Evolutionary conservation across 2,888 invertebrate species (phyloP).

Genomic region (Norana najaformis): DNA sequence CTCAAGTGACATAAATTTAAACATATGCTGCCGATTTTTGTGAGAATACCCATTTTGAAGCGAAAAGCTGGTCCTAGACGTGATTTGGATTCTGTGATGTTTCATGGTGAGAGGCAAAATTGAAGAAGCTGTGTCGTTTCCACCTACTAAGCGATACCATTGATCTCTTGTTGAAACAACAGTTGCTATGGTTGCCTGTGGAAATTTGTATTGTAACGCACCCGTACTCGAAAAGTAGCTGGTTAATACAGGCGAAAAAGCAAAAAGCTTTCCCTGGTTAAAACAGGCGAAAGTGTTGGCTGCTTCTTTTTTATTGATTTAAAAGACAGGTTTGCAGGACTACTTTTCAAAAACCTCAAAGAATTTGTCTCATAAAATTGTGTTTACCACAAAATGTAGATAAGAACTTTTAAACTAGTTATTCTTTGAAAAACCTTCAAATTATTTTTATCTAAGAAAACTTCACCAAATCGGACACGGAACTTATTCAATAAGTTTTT

Average conservation of each 20-base stretch:
- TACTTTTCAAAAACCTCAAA: neutral
- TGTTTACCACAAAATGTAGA: too few species aligned
- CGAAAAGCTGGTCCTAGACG: neutral
- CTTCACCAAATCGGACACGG: neutral
- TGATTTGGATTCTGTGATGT: neutral
- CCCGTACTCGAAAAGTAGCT: too few species aligned
- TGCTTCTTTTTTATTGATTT: neutral
- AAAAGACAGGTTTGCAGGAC: neutral
- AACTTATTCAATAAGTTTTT: neutral
- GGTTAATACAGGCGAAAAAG: too few species aligned
- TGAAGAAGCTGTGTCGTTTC: neutral
- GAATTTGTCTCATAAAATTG: too few species aligned
- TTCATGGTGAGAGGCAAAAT: neutral
- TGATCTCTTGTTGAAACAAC: neutral
- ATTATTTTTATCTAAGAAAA: neutral
- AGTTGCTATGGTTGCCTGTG: neutral
- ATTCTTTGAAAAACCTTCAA: neutral
- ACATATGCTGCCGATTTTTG: neutral
- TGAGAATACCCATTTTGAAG: neutral
- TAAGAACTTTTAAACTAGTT: too few species aligned
- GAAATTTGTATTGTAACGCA: neutral
- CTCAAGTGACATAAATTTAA: neutral
- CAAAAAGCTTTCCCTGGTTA: neutral
- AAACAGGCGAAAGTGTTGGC: neutral
- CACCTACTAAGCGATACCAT: neutral